A percentile compares a stretch with the other conserved stretches of the same genome.
Evolutionary conservation across 2,113 vertebrate species (phyloP).

Genomic region (Drymodes brunneopygia): DNA sequence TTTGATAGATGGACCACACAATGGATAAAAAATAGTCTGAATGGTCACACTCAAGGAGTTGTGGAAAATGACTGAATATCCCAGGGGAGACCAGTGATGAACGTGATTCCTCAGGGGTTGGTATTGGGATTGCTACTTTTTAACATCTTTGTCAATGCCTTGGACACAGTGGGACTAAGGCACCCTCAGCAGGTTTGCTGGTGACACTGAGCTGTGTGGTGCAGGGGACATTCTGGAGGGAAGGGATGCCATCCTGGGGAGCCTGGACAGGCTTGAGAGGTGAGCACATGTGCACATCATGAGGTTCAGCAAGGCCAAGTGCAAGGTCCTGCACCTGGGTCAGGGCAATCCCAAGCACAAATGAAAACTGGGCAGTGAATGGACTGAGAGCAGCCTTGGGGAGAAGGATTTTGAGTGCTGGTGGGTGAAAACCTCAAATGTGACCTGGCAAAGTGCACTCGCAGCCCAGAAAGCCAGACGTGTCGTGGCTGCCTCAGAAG

Average conservation of each 20-base stretch:
- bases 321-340: neutral
- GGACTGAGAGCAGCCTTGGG: neutral
- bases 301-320: neutral
- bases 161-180: neutral
- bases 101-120: neutral
- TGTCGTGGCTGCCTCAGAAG: neutral
- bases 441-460: neutral
- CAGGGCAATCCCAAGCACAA: neutral
- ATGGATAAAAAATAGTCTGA: neutral
- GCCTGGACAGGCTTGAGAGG: neutral
- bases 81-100: neutral
- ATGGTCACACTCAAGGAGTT: neutral
- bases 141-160: neutral
- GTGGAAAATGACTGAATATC: neutral
- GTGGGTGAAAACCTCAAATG: neutral
- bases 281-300: rapidly evolving
- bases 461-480: rapidly evolving
- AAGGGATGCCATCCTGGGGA: neutral
- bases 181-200: neutral
- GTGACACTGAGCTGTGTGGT: neutral
- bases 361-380: neutral
- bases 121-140: neutral
- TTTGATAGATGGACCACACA: neutral
- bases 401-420: neutral
- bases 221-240: rapidly evolving